A percentile compares a stretch with the other conserved stretches of the same genome.
These are phyloP conservation scores for Coremacera marginata DNA, from an alignment of 2,888 invertebrate genomes.

Conservation along the genomic window DNA sequence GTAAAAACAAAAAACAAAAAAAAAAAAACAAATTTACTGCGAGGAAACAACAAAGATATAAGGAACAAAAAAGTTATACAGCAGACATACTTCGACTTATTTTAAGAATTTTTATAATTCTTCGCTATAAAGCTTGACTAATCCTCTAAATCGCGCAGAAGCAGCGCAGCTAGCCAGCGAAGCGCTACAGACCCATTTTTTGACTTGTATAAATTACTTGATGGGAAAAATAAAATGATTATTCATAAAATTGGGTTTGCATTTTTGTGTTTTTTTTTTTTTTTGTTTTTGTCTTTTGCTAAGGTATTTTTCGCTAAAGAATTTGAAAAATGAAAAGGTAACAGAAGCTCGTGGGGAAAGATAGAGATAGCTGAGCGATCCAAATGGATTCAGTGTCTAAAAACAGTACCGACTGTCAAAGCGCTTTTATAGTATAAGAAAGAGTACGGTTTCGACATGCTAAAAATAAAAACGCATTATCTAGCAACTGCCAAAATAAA, in stretches of 20 bases:
- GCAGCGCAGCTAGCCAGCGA: conserved; percentile 5
- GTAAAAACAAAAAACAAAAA: neutral
- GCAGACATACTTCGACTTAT: neutral
- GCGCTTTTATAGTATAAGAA: too few relatives aligned
- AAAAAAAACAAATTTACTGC: conserved; percentile 33
- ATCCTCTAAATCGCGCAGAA: conserved; percentile 61
- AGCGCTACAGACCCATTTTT: conserved; percentile 24
- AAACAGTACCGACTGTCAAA: neutral
- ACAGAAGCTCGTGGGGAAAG: neutral
- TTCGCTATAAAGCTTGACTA: conserved; percentile 59
- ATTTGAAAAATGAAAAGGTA: conserved; percentile 37
- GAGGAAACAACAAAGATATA: conserved; percentile 20
- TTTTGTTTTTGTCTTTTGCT: too few relatives aligned
- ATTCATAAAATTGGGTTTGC: conserved; percentile 59
- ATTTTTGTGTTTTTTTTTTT: neutral
- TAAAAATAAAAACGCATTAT: neutral
- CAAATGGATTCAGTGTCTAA: neutral
- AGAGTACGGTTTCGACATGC: neutral
- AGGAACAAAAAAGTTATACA: neutral
- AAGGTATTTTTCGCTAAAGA: neutral
- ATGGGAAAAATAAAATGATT: conserved; percentile 65
- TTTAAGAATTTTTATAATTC: conserved; percentile 49
- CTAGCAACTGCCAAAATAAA: conserved; percentile 49
- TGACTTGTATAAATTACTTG: conserved; percentile 63
- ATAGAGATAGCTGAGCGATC: neutral